phyloP scores from a whole-genome alignment of 2,113 vertebrate genomes.

The Lepisosteus osseus region DNA sequence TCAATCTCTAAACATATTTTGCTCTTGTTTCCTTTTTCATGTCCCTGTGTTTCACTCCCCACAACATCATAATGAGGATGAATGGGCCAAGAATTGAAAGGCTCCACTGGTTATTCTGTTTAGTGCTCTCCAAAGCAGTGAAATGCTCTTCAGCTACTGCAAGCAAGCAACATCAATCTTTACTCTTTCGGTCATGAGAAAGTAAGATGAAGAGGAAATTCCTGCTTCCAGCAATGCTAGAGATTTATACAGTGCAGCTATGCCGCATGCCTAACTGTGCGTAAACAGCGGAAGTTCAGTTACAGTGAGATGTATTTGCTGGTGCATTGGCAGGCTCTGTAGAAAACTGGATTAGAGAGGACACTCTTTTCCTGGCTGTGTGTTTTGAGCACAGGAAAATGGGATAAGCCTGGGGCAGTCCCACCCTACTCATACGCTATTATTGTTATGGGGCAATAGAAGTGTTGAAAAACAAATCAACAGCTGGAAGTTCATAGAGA shows the following conservation, averaged over 20 bases:
- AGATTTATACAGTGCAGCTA: constrained; percentile 1
- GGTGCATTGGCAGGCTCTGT: not conserved
- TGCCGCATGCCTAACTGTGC: not conserved
- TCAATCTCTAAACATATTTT: not conserved
- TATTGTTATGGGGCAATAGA: not conserved
- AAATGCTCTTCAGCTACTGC: no score
- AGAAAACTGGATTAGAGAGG: not conserved
- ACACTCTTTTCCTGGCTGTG: not conserved
- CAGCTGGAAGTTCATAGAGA: constrained; percentile 1
- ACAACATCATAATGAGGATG: no score
- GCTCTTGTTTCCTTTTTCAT: no score
- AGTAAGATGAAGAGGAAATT: constrained; percentile 28
- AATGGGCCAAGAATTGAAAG: no score
- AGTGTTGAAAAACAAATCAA: not conserved
- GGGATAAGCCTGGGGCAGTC: not conserved
- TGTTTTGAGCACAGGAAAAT: constrained; percentile 1
- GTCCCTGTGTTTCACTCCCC: no score
- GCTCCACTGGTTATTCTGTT: no score
- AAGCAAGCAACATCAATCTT: constrained; percentile 14
- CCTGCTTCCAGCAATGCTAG: constrained; percentile 28
- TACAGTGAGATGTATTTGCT: not conserved
- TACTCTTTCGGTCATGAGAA: constrained; percentile 24
- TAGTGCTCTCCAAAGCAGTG: no score
- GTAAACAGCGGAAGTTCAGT: constrained; percentile 3
- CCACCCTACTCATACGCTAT: not conserved